These are phyloP conservation scores for Achroia grisella DNA, from an alignment of 1,140 invertebrate genomes.

Conservation along the genomic window DNA sequence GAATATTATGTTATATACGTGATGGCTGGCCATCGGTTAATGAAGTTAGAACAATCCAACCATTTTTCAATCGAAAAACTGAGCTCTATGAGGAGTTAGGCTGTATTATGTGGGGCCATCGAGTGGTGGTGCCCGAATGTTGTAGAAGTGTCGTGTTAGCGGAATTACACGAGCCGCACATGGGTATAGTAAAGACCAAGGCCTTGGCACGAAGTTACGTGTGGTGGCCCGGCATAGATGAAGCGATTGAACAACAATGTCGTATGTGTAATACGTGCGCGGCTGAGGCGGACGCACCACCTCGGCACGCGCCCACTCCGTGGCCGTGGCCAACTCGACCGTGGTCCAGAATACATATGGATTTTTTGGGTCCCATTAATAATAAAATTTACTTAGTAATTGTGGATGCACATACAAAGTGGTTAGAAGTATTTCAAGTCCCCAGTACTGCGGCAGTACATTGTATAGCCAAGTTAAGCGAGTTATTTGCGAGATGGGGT, in stretches of 20 bases:
- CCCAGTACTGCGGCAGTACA: constrained; percentile 5
- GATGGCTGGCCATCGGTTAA: constrained; percentile 19
- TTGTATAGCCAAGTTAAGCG: constrained; percentile 21
- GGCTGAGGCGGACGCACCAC: constrained; percentile 5
- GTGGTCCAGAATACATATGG: background rate
- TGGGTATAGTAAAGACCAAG: constrained; percentile 14
- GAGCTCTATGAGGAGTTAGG: constrained; percentile 15
- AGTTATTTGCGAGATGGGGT: constrained; percentile 28
- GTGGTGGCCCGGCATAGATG: constrained; percentile 21
- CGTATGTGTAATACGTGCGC: constrained; percentile 7
- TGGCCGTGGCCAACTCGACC: background rate
- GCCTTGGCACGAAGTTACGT: constrained; percentile 14
- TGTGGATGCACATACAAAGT: constrained; percentile 10
- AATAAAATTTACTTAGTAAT: constrained; percentile 4
- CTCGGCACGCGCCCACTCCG: constrained; percentile 4
- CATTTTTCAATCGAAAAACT: constrained; percentile 11
- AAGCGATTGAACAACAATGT: constrained; percentile 14
- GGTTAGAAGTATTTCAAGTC: constrained; percentile 10
- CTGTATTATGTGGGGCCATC: constrained; percentile 15
- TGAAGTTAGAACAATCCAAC: constrained; percentile 7
- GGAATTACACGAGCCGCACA: constrained; percentile 10
- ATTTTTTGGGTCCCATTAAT: constrained; percentile 8
- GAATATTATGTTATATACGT: constrained; percentile 20
- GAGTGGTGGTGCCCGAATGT: constrained; percentile 38
- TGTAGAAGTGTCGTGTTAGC: constrained; percentile 41